These are phyloP conservation scores for Diceros bicornis DNA, from an alignment of 2,797 vertebrate species.

Conservation along the genomic window DNA sequence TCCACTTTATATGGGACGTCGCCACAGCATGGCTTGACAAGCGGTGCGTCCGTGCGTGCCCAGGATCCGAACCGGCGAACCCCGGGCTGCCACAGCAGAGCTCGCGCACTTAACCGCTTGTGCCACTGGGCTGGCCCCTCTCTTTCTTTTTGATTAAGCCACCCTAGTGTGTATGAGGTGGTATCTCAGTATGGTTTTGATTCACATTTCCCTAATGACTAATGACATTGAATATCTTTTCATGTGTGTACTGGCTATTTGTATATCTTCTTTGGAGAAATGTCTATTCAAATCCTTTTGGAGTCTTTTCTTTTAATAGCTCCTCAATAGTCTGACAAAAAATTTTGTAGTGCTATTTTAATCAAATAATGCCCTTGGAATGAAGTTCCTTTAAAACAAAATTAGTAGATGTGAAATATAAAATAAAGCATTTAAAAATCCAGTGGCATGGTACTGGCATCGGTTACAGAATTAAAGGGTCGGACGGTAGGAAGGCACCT, in stretches of 20 bases:
- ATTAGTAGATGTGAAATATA: constrained; percentile 45
- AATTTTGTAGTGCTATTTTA: neutral
- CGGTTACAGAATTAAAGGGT: constrained; percentile 19
- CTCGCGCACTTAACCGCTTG: too few relatives aligned
- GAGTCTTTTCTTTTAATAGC: neutral
- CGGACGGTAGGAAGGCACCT: neutral
- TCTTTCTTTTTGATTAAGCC: neutral
- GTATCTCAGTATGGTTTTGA: neutral
- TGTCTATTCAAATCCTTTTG: constrained; percentile 29
- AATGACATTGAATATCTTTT: neutral
- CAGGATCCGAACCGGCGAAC: too few relatives aligned
- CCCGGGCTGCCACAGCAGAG: too few relatives aligned
- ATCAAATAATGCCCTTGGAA: neutral
- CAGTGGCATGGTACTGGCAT: neutral
- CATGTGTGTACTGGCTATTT: neutral
- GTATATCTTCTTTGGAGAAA: constrained; percentile 12
- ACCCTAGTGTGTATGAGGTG: neutral
- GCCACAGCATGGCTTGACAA: too few relatives aligned
- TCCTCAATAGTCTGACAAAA: constrained; percentile 16
- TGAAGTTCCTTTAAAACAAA: constrained; percentile 52
- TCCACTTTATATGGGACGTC: too few relatives aligned
- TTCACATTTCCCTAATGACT: neutral
- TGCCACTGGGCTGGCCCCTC: too few relatives aligned
- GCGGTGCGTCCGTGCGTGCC: too few relatives aligned
- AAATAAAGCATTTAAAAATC: constrained; percentile 39